A percentile compares a stretch with the other conserved stretches of the same genome.
phyloP scores from a whole-genome alignment of 1,140 invertebrate species.

The Teleopsis dalmanni region DNA sequence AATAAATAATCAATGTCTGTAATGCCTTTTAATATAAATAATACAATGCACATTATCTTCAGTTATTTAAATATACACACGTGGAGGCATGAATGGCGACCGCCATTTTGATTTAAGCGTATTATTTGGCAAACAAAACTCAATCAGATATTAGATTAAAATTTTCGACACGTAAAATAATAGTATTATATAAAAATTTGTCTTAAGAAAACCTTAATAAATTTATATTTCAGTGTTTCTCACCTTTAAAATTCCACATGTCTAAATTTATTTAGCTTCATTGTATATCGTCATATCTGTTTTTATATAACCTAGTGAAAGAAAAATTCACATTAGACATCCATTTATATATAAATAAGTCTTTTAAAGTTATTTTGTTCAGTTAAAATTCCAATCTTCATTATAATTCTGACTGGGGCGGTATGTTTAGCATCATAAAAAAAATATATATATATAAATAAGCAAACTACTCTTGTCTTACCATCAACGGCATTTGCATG shows the following conservation, averaged over 20 bases:
- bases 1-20: background rate
- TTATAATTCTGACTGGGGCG: background rate
- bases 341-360: background rate
- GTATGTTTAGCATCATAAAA: background rate
- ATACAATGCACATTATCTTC: background rate
- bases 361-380: background rate
- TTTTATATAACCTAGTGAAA: background rate
- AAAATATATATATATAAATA: too few relatives aligned
- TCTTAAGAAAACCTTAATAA: too few relatives aligned
- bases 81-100: background rate
- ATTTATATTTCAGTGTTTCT: too few relatives aligned
- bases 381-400: background rate
- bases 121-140: too few relatives aligned
- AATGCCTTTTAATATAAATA: background rate
- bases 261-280: background rate
- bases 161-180: too few relatives aligned
- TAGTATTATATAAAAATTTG: too few relatives aligned
- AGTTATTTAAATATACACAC: background rate
- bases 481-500: too few relatives aligned
- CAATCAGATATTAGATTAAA: too few relatives aligned
- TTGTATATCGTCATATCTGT: background rate
- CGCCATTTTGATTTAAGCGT: background rate
- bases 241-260: background rate
- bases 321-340: background rate
- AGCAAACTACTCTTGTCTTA: too few relatives aligned